phyloP scores from a whole-genome alignment of 2,797 vertebrate genomes.

The Apogon hyalosoma region DNA sequence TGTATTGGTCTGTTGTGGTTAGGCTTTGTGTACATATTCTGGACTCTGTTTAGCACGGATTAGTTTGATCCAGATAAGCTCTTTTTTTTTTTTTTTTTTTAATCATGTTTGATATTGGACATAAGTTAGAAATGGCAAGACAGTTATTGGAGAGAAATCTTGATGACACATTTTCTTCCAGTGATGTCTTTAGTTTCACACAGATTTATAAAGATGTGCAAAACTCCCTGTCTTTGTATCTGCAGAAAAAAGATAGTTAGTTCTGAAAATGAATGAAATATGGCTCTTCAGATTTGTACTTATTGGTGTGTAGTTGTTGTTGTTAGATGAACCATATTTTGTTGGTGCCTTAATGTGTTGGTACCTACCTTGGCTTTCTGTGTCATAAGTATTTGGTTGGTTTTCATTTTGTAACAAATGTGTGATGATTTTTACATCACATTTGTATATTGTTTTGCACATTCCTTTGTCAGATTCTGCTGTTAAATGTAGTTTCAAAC shows the following conservation, averaged over 20 bases:
- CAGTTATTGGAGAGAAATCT: slow-evolving; percentile 36
- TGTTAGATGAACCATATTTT: background rate
- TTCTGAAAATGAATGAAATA: background rate
- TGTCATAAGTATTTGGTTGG: background rate
- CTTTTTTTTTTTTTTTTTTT: too few species aligned
- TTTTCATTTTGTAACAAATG: slow-evolving; percentile 5
- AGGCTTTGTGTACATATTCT: slow-evolving; percentile 27
- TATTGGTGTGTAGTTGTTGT: background rate
- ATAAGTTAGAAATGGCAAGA: slow-evolving; percentile 35
- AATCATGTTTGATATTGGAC: slow-evolving; percentile 22
- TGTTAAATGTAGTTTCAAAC: too few species aligned
- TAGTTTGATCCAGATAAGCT: slow-evolving; percentile 14
- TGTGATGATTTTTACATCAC: too few species aligned
- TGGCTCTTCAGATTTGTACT: background rate
- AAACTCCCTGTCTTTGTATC: slow-evolving; percentile 9
- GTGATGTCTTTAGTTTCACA: slow-evolving; percentile 18
- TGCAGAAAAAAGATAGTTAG: background rate
- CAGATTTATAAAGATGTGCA: background rate
- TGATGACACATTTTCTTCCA: slow-evolving; percentile 38
- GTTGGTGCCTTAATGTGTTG: background rate
- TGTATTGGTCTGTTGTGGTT: background rate
- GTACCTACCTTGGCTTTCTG: background rate
- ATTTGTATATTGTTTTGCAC: too few species aligned
- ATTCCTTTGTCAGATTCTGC: too few species aligned
- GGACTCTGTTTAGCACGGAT: slow-evolving; percentile 50